phyloP scores from a whole-genome alignment of 2,888 invertebrate genomes.

The Aleiodes alternator region DNA sequence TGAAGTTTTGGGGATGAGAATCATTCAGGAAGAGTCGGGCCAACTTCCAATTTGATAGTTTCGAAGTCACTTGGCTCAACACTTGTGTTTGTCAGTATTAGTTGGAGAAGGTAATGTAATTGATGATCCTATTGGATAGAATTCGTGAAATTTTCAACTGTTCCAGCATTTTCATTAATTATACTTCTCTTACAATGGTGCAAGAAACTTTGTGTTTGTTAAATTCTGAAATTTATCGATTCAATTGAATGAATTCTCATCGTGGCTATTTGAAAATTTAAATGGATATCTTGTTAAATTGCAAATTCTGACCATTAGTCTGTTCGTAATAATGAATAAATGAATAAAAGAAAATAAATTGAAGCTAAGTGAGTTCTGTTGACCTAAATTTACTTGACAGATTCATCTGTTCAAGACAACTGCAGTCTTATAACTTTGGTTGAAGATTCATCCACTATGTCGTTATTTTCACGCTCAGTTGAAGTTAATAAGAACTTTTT shows the following conservation, averaged over 20 bases:
- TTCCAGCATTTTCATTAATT: slow-evolving; percentile 42
- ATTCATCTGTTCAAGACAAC: slow-evolving; percentile 15
- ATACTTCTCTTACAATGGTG: background rate
- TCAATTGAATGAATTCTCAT: slow-evolving; percentile 3
- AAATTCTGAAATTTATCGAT: slow-evolving; percentile 23
- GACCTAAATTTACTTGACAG: slow-evolving; percentile 26
- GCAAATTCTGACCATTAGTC: slow-evolving; percentile 11
- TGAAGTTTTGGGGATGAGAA: slow-evolving; percentile 1
- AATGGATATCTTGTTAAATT: background rate
- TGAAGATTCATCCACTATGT: slow-evolving; percentile 11
- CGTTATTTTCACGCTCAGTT: slow-evolving; percentile 22
- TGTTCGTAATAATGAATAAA: background rate
- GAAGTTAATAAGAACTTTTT: background rate
- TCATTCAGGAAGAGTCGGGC: slow-evolving; percentile 19
- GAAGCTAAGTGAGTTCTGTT: background rate
- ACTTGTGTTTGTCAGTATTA: slow-evolving; percentile 25
- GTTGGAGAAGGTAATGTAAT: slow-evolving; percentile 36
- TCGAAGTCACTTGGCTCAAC: slow-evolving; percentile 27
- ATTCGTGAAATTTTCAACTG: background rate
- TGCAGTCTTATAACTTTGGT: slow-evolving; percentile 10
- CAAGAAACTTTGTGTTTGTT: background rate
- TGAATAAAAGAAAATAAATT: background rate
- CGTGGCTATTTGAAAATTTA: background rate
- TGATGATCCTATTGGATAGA: slow-evolving; percentile 43
- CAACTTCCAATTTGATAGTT: slow-evolving; percentile 49